phyloP scores from a whole-genome alignment of 2,113 vertebrate species.

The Silurus meridionalis region DNA sequence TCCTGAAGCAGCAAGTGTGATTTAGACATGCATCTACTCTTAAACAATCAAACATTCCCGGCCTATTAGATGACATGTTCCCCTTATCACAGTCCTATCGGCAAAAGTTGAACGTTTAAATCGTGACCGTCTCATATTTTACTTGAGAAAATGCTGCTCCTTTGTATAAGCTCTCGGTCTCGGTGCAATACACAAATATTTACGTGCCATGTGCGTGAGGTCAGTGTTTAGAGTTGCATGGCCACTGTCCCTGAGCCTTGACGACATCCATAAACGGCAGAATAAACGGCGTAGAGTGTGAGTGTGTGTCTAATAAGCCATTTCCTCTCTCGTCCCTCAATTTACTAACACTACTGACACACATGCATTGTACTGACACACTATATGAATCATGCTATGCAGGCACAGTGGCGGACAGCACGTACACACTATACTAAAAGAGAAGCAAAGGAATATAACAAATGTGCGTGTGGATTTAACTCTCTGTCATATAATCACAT shows the following conservation, averaged over 20 bases:
- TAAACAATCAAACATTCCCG: background rate
- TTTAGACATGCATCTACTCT: background rate
- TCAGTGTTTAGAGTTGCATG: slow-evolving; percentile 66
- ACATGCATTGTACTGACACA: slow-evolving; percentile 4
- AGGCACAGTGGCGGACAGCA: background rate
- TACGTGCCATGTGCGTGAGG: slow-evolving; percentile 67
- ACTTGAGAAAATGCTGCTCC: background rate
- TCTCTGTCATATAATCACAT: background rate
- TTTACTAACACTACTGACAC: slow-evolving; percentile 60
- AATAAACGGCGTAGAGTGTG: slow-evolving; percentile 22
- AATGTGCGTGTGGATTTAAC: background rate
- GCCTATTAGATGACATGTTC: background rate
- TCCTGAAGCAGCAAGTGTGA: background rate
- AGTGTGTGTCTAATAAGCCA: slow-evolving; percentile 49
- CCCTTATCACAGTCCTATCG: no score
- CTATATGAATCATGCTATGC: slow-evolving; percentile 43
- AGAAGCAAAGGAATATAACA: background rate
- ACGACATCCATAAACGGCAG: slow-evolving; percentile 40
- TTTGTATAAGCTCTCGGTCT: slow-evolving; percentile 16
- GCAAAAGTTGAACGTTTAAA: background rate
- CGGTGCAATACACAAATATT: slow-evolving; percentile 69
- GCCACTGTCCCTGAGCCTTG: slow-evolving; percentile 46
- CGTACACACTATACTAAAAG: background rate
- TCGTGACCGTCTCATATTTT: background rate
- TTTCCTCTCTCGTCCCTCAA: slow-evolving; percentile 57